A percentile compares a stretch with the other conserved stretches of the same genome.
Conservation (phyloP, 2,888 invertebrate species). For the Cheilosia urbana region DNA sequence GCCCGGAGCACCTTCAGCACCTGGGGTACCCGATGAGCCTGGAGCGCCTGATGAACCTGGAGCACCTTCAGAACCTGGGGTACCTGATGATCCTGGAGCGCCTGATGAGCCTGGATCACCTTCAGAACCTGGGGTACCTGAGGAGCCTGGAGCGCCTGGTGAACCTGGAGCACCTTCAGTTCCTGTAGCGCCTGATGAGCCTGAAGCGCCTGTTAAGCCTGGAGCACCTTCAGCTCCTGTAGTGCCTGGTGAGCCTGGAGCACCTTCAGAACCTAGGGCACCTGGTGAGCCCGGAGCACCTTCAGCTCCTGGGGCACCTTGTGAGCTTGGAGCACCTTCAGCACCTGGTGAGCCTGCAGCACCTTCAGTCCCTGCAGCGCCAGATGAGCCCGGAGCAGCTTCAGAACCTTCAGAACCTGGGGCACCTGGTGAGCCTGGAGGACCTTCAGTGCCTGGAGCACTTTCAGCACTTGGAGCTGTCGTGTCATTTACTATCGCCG, state of each 20-base stretch:
- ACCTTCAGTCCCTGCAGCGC: neutral
- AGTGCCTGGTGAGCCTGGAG: neutral
- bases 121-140: slow-evolving; percentile 1
- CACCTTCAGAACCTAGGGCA: neutral
- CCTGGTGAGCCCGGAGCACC: neutral
- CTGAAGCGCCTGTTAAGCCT: neutral
- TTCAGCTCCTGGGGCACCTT: neutral
- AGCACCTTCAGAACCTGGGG: neutral
- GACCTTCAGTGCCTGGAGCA: slow-evolving; percentile 1
- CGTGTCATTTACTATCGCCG: neutral
- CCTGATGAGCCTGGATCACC: slow-evolving; percentile 9
- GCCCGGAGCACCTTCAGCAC: neutral
- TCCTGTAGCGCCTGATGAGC: neutral
- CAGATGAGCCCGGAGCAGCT: slow-evolving; percentile 5
- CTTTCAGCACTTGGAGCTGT: neutral
- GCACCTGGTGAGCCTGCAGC: slow-evolving; percentile 5
- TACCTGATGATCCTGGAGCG: neutral
- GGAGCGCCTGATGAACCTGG: neutral
- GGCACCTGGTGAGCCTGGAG: neutral
- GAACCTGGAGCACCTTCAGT: slow-evolving; percentile 1
- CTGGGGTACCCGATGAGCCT: neutral
- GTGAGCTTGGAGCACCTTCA: slow-evolving; percentile 2
- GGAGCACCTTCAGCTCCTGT: slow-evolving; percentile 2
- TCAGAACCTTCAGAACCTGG: neutral
- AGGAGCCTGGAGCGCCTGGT: neutral